These are phyloP conservation scores for Drosophila watanabei DNA, from an alignment of 1,140 invertebrate genomes.

Conservation along the genomic window DNA sequence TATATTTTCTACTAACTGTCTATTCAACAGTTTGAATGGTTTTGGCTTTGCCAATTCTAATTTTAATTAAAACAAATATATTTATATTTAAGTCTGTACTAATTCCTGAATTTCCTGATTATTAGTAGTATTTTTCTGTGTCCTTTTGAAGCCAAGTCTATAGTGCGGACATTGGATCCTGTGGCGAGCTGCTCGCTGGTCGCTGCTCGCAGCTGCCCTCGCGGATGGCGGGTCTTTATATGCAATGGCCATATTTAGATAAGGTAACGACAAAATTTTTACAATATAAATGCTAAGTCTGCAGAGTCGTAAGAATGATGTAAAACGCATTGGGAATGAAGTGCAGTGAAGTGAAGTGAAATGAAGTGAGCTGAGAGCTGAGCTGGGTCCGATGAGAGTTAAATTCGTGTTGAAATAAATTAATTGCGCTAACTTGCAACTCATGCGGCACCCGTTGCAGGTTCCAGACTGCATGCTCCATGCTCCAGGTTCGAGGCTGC, in stretches of 20 bases:
- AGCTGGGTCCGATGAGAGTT: constrained; percentile 75
- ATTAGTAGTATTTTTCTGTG: background rate
- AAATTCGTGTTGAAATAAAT: constrained; percentile 85
- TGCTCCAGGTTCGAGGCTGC: constrained; percentile 5
- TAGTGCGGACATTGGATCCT: constrained; percentile 39
- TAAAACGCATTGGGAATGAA: constrained; percentile 61
- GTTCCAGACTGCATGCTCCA: background rate
- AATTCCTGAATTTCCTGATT: background rate
- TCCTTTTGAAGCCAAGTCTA: background rate
- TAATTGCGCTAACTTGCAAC: constrained; percentile 84
- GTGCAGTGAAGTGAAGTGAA: constrained; percentile 38
- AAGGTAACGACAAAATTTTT: constrained; percentile 82
- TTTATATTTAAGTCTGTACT: background rate
- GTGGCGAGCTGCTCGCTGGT: constrained; percentile 56
- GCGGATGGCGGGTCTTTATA: constrained; percentile 73
- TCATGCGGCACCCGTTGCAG: constrained; percentile 70
- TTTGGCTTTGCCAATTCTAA: background rate
- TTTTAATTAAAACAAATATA: too few relatives aligned
- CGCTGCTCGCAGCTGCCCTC: constrained; percentile 56
- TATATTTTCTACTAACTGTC: background rate
- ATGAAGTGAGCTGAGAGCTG: constrained; percentile 4
- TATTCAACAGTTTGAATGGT: background rate
- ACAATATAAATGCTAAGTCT: constrained; percentile 68
- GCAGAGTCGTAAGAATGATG: constrained; percentile 62
- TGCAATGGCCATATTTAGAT: constrained; percentile 83